phyloP scores from a whole-genome alignment of 2,797 vertebrate genomes.

The Betta splendens region DNA sequence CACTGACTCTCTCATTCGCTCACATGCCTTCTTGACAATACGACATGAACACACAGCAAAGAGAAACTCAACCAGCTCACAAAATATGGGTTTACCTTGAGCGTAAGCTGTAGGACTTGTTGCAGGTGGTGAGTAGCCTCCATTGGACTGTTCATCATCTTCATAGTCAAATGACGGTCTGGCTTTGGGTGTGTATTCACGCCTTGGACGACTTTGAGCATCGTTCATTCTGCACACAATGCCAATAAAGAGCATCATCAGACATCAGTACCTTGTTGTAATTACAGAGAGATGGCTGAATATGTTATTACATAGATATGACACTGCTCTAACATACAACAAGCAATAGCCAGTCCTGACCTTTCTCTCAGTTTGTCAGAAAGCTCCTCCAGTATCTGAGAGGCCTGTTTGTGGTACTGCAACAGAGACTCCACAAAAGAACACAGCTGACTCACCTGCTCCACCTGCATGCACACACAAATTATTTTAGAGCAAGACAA shows the following conservation, averaged over 20 bases:
- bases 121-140: conserved; percentile 80
- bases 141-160: conserved; percentile 86
- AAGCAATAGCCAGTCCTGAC: conserved; percentile 54
- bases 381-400: conserved; percentile 83
- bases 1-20: neutral
- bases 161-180: conserved; percentile 83
- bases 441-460: conserved; percentile 95
- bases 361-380: conserved; percentile 64
- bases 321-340: conserved; percentile 31
- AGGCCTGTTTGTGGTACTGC: conserved; percentile 90
- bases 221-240: conserved; percentile 83
- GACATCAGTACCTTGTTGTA: conserved; percentile 11
- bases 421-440: conserved; percentile 93
- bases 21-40: conserved; percentile 10
- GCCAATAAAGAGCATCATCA: conserved; percentile 3
- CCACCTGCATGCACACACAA: conserved; percentile 80
- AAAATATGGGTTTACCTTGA: conserved; percentile 42
- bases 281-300: conserved; percentile 5
- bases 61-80: neutral
- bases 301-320: too few relatives aligned
- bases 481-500: conserved; percentile 14
- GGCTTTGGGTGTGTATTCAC: conserved; percentile 87
- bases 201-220: conserved; percentile 84
- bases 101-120: conserved; percentile 69
- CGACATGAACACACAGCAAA: neutral